Percentiles rank a stretch among this genome's conserved stretches.
phyloP scores from a whole-genome alignment of 2,797 vertebrate genomes.

The Acanthis flammea region DNA sequence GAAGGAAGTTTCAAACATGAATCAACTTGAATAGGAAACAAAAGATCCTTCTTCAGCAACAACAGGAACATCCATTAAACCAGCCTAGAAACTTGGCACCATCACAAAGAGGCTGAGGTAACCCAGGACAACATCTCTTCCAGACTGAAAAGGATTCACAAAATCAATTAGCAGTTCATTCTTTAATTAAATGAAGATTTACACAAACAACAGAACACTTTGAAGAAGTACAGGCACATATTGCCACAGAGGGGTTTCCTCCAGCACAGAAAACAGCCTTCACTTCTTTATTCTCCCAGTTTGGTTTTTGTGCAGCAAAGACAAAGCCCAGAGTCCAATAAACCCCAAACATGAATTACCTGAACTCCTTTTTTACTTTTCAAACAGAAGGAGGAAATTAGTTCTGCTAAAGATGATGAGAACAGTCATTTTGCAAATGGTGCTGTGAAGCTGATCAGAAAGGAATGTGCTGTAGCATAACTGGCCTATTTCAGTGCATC shows the following conservation, averaged over 20 bases:
- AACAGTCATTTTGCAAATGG: neutral
- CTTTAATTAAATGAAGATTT: conserved; percentile 46
- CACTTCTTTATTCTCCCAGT: neutral
- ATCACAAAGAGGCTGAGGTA: neutral
- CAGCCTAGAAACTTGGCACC: neutral
- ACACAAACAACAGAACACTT: neutral
- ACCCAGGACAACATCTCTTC: neutral
- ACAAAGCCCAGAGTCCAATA: neutral
- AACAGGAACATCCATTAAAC: neutral
- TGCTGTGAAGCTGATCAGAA: conserved; percentile 1
- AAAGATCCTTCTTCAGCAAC: neutral
- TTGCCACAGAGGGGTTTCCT: neutral
- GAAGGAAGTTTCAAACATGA: neutral
- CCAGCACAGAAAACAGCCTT: neutral
- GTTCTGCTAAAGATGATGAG: neutral
- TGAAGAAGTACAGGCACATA: neutral
- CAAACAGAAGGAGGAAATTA: neutral
- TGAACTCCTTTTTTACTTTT: neutral
- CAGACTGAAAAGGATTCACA: neutral
- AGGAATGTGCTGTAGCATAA: neutral
- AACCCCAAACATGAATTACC: neutral
- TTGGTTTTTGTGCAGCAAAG: neutral
- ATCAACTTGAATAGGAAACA: neutral
- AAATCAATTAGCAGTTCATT: neutral
- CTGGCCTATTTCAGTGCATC: conserved; percentile 4